Base-by-base conservation (phyloP, 2,888 invertebrate genomes). In the Shargacucullia verbasci region DNA sequence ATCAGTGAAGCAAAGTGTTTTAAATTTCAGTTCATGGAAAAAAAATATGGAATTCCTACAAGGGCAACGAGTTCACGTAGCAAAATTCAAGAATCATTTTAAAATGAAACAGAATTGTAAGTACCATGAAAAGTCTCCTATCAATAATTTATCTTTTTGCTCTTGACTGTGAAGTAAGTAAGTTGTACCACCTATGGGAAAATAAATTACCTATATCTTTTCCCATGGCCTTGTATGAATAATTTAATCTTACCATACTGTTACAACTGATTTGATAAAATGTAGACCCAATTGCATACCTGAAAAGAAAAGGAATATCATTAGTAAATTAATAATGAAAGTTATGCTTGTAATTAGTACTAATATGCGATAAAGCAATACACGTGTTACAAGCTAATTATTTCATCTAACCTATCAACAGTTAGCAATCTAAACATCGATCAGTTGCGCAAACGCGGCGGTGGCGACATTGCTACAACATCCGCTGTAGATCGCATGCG, bases 391-490 rank as follows among this genome's bases (percentile, higher is more conserved):
- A 53, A 53, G 56, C 55, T 54, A 66, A 64, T 67, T 60, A 75
- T 64, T 71, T 59, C 60, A 70, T 74, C 59, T 67, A 38, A 14
- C 40, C 50, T 55, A 73, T 68, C 68, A 56, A 41, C 59, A 52
- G 54, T 27, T 58, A 41, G 64, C 61, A 76, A 76, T 79, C 69
- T 75, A 72, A 70, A 52, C 76, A 66, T 65, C 12, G 53, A 73
- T 70, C 62, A 69, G 61, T 80, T 73, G 82, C 78, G 78, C 80
- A 79, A 83, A 74, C 63, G 20, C 20, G 4, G 7, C 73, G 63
- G 72, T 75, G 72, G 70, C 70, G 65, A 70, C 75, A 75, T 71
- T 65, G 60, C 73, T 47, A 72, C 77, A 77, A 82, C 80, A 81
- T 80, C 81, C 83, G 82, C 63, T 63, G 68, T 37, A 55, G 47